A percentile compares a stretch with the other conserved stretches of the same genome.
phyloP scores from a whole-genome alignment of 2,113 vertebrate genomes.

The Sebastes fasciatus region DNA sequence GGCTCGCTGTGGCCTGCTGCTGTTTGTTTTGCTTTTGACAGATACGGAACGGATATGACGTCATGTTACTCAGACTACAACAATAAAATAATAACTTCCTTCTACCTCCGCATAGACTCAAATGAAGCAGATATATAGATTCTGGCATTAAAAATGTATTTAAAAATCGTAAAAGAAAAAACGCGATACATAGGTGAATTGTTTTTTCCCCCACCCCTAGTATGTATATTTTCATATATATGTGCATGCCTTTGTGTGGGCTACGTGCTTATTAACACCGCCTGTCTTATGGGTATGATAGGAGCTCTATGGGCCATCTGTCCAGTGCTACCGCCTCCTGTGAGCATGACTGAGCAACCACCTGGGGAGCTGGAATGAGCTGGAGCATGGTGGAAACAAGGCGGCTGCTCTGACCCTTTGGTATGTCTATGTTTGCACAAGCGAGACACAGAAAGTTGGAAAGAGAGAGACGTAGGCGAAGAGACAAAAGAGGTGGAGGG shows the following conservation, averaged over 20 bases:
- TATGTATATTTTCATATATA: neutral
- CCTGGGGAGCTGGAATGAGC: slow-evolving; percentile 27
- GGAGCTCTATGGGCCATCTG: slow-evolving; percentile 38
- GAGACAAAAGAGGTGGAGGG: neutral
- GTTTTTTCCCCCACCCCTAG: too few species aligned
- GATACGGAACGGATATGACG: too few species aligned
- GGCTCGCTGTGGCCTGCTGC: too few species aligned
- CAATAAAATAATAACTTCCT: too few species aligned
- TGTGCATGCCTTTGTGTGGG: slow-evolving; percentile 5
- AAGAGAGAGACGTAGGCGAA: neutral
- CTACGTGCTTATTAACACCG: slow-evolving; percentile 44
- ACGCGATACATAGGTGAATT: too few species aligned
- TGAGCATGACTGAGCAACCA: slow-evolving; percentile 47
- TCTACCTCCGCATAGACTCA: too few species aligned
- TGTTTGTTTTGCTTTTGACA: too few species aligned
- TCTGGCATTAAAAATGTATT: too few species aligned
- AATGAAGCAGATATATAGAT: too few species aligned
- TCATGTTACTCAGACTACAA: too few species aligned
- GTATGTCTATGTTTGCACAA: slow-evolving; percentile 22
- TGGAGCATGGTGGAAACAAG: slow-evolving; percentile 17
- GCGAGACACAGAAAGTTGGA: slow-evolving; percentile 5
- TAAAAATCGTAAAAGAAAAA: too few species aligned
- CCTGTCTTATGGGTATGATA: slow-evolving; percentile 37
- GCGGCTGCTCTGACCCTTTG: slow-evolving; percentile 27
- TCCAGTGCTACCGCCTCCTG: slow-evolving; percentile 29